These are phyloP conservation scores for Harmothoe impar DNA, from an alignment of 2,888 invertebrate genomes.

Conservation along the genomic window DNA sequence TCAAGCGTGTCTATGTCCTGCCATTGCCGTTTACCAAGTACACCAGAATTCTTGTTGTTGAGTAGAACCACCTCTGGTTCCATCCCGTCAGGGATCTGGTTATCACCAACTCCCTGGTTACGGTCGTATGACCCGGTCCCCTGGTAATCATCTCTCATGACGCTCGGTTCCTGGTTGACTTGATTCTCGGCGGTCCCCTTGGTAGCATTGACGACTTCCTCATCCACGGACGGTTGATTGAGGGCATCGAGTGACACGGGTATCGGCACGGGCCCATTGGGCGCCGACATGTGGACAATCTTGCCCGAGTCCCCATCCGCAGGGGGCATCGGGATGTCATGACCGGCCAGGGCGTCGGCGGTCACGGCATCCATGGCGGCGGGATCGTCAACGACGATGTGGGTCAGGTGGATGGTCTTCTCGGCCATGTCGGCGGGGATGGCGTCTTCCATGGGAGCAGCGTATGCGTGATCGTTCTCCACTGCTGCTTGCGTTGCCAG, in stretches of 20 bases:
- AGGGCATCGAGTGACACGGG: neutral
- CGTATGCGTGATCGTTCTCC: conserved; percentile 45
- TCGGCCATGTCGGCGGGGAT: neutral
- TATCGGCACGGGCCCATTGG: neutral
- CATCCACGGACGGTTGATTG: neutral
- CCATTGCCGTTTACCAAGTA: conserved; percentile 37
- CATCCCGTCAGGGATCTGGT: neutral
- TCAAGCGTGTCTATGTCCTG: conserved; percentile 4
- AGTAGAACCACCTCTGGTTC: conserved; percentile 25
- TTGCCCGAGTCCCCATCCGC: neutral
- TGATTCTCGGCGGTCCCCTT: neutral
- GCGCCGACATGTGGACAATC: neutral
- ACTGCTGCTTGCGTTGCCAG: neutral
- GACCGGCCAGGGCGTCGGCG: neutral
- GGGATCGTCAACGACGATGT: conserved; percentile 42
- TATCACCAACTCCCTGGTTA: neutral
- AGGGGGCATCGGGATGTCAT: neutral
- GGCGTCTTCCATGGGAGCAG: neutral
- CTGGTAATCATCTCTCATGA: neutral
- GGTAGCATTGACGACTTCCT: neutral
- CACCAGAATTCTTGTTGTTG: neutral
- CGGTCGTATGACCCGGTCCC: neutral
- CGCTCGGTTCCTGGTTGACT: neutral
- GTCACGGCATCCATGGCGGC: neutral
- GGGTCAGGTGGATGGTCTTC: conserved; percentile 43